Evolutionary conservation across 2,888 invertebrate species (phyloP), one percentile per base, ranked within the genome.

Genomic region (Hololepta plana): DNA sequence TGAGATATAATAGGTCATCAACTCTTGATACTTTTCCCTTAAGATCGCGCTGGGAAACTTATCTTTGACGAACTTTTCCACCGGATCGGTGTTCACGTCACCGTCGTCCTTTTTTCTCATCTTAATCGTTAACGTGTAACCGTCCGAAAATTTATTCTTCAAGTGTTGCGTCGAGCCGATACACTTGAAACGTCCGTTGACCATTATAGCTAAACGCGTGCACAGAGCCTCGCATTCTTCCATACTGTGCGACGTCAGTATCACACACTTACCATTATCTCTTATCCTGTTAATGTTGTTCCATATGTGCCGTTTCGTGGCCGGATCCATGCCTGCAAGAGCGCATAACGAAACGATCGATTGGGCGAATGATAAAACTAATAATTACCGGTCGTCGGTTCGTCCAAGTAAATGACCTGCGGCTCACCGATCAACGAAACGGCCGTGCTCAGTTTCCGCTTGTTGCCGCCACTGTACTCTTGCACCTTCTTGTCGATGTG

Each of bases 181-280:
- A 41, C 82, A 84, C 45, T 71, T 68, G 50, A 82, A 75, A 35
- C 67, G 62, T 1, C 82, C 84, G 49, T 79, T 79, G n/a, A 81
- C 81, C 82, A 84, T 82, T 34, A 84, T 74, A 20, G 80, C 80
- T 37, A 84, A 51, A 4, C 81, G 60, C 2, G 77, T 74, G 49
- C 84, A 84, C 12, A 84, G 58, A 10, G 80, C 80, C 55, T 84
- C 82, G 52, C 81, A 81, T 53, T 84, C 82, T 54, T 81, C 81
- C 79, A 84, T 81, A 47, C 76, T 79, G 57, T 81, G 80, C 22
- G 84, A 82, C 10, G 87, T 87, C 31, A 87, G 60, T 31, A 87
- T 63, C 27, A 87, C 67, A 30, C 79, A 73, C 45, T 67, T 67
- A 0, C 84, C 82, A 3, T 66, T 58, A 30, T 72, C 70, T 23